A percentile compares a stretch with the other conserved stretches of the same genome.
Evolutionary conservation across 2,797 vertebrate genomes (phyloP).

Genomic region (Smutsia temminckii): DNA sequence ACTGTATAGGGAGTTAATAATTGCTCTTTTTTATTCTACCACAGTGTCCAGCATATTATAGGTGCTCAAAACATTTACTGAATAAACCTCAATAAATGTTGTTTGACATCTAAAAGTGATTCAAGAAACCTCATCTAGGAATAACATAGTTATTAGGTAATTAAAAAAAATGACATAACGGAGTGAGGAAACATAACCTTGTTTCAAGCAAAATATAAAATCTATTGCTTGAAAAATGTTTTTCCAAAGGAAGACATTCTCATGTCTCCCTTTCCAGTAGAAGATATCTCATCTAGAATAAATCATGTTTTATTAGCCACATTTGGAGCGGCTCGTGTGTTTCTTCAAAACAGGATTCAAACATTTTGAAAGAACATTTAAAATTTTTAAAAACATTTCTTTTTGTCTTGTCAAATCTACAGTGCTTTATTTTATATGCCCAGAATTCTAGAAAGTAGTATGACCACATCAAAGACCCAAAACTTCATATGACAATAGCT

Average conservation of each 20-base stretch:
- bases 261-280: not conserved
- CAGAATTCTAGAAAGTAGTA: constrained; percentile 3
- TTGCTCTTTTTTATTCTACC: not conserved
- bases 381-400: not conserved
- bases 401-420: constrained; percentile 8
- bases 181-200: not conserved
- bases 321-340: not conserved
- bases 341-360: not conserved
- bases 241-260: not conserved
- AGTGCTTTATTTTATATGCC: not conserved
- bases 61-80: not conserved
- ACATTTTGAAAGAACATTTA: not conserved
- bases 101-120: not conserved
- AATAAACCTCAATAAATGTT: not conserved
- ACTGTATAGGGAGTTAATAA: not conserved
- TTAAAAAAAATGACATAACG: not conserved
- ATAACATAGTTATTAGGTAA: not conserved
- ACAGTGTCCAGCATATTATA: not conserved
- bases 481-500: not conserved
- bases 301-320: not conserved
- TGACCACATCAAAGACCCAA: not conserved
- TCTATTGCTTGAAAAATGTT: not conserved
- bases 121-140: not conserved
- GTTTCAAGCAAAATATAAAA: constrained; percentile 10
- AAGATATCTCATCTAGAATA: not conserved